A percentile compares a stretch with the other conserved stretches of the same genome.
These are phyloP conservation scores for Amblyornis subalaris DNA, from an alignment of 2,113 vertebrate genomes.

Conservation along the genomic window DNA sequence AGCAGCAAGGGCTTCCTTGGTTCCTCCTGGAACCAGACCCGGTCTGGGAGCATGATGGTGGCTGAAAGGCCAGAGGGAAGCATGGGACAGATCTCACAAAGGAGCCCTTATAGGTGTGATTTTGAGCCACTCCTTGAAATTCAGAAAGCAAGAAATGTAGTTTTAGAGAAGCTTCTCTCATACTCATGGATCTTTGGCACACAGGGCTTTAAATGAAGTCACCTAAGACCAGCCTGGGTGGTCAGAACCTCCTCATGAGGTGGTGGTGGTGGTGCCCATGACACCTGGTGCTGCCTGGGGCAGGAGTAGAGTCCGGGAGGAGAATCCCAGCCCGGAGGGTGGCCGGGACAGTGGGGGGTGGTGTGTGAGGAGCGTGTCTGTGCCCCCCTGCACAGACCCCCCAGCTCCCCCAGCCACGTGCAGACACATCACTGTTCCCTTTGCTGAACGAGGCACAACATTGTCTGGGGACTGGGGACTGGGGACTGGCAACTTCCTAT, in stretches of 20 bases:
- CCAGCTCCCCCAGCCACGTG: background rate
- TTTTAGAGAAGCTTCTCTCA: background rate
- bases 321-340: background rate
- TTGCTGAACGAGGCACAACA: background rate
- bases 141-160: background rate
- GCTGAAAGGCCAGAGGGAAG: background rate
- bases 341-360: background rate
- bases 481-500: background rate
- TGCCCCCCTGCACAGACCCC: background rate
- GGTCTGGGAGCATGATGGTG: no score
- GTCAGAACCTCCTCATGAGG: background rate
- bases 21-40: background rate
- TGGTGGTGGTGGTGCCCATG: accelerated
- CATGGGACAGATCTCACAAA: background rate
- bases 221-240: no score
- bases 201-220: background rate
- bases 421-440: background rate
- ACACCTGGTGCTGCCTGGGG: background rate
- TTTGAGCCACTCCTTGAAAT: background rate
- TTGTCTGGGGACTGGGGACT: background rate
- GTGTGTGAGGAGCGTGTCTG: background rate
- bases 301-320: accelerated
- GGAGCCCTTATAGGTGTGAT: background rate
- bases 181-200: background rate
- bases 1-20: background rate